phyloP scores from a whole-genome alignment of 2,797 vertebrate genomes.

The Botia almorhae region DNA sequence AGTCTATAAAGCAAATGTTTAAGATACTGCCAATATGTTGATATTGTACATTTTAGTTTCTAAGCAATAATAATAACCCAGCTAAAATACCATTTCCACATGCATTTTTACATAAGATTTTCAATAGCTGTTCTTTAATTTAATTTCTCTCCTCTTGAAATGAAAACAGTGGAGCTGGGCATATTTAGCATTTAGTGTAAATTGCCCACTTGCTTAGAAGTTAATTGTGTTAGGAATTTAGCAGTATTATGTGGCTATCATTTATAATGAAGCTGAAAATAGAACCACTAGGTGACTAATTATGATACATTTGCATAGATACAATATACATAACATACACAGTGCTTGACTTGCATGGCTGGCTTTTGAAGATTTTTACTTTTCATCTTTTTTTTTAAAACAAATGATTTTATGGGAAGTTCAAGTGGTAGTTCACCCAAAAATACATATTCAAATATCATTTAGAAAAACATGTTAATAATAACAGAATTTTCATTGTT shows the following conservation, averaged over 20 bases:
- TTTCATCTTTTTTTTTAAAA: neutral
- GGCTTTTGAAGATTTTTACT: neutral
- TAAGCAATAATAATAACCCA: neutral
- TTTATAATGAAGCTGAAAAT: constrained; percentile 24
- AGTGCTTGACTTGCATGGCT: neutral
- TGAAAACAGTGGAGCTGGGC: neutral
- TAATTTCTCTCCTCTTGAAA: neutral
- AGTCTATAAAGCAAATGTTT: neutral
- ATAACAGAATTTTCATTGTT: neutral
- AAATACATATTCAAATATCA: no score
- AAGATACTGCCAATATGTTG: no score
- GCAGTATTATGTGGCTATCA: constrained; percentile 34
- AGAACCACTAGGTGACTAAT: constrained; percentile 29
- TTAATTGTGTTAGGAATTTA: constrained; percentile 21
- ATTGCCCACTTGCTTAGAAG: constrained; percentile 26
- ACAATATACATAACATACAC: neutral
- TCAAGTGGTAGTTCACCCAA: neutral
- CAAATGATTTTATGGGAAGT: neutral
- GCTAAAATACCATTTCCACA: neutral
- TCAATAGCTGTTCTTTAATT: neutral
- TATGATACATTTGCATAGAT: constrained; percentile 13
- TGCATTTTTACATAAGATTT: neutral
- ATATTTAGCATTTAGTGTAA: constrained; percentile 25
- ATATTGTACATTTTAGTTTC: neutral
- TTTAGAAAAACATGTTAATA: neutral